Conservation (phyloP, 2,797 vertebrate species). For the Ctenochaetus hawaiiensis region DNA sequence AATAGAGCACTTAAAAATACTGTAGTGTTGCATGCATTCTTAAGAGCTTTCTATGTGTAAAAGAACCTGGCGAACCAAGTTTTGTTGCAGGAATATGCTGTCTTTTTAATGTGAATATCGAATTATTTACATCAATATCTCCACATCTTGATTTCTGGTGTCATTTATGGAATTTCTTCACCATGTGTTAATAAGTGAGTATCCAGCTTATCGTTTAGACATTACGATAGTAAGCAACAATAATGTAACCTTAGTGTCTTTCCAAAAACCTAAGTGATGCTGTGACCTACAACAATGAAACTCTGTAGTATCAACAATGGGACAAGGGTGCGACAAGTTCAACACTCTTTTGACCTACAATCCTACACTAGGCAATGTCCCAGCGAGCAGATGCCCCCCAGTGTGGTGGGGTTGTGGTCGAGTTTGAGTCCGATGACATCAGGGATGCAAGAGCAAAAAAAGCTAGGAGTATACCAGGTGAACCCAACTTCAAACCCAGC, state of each 20-base stretch:
- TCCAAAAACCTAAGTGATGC: background rate
- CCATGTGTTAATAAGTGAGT: constrained; percentile 2
- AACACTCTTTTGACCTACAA: constrained; percentile 49
- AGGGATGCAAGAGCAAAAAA: constrained; percentile 71
- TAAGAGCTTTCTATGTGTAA: constrained; percentile 12
- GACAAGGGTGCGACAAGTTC: constrained; percentile 42
- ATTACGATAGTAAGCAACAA: background rate
- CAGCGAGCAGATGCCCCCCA: constrained; percentile 77
- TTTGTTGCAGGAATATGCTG: background rate
- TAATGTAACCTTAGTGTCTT: background rate
- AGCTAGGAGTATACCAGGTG: constrained; percentile 79
- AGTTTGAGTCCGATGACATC: constrained; percentile 79
- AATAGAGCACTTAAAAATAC: background rate
- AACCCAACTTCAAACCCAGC: constrained; percentile 38
- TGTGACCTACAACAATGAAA: constrained; percentile 10
- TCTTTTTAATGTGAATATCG: background rate
- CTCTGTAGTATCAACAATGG: constrained; percentile 20
- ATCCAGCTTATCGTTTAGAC: background rate
- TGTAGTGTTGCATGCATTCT: background rate
- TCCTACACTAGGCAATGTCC: constrained; percentile 77
- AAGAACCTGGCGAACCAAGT: constrained; percentile 13
- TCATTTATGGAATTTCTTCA: background rate
- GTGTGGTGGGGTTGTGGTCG: constrained; percentile 77
- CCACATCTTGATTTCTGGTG: constrained; percentile 4
- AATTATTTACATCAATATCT: background rate